A percentile compares a stretch with the other conserved stretches of the same genome.
phyloP scores from a whole-genome alignment of 2,888 invertebrate genomes.

The Eupeodes luniger region DNA sequence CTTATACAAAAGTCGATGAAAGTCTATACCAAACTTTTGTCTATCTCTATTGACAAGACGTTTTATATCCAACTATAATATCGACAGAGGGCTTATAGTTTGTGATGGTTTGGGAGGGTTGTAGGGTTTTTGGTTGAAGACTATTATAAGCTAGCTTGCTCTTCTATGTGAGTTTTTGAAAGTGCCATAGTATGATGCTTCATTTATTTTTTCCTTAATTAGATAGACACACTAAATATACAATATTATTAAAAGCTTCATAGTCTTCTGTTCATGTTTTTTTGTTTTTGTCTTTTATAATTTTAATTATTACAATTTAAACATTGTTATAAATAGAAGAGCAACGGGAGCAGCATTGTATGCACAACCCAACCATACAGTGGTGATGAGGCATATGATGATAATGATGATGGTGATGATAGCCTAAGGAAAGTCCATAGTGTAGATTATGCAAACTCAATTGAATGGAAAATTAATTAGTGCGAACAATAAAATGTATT shows the following conservation, averaged over 20 bases:
- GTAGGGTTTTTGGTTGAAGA: background rate
- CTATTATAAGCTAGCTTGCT: slow-evolving; percentile 3
- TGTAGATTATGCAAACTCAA: slow-evolving; percentile 69
- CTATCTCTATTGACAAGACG: too few relatives aligned
- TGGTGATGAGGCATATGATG: too few relatives aligned
- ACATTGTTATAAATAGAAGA: slow-evolving; percentile 19
- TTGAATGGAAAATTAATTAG: slow-evolving; percentile 71
- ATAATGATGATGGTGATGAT: background rate
- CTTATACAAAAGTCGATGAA: slow-evolving; percentile 29
- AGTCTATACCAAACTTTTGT: background rate
- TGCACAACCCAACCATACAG: background rate
- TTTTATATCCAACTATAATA: background rate
- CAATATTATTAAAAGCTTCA: slow-evolving; percentile 56
- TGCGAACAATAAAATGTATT: slow-evolving; percentile 63
- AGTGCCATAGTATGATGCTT: slow-evolving; percentile 53
- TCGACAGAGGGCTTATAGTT: slow-evolving; percentile 9
- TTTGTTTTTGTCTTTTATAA: slow-evolving; percentile 3
- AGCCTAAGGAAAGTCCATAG: slow-evolving; percentile 21
- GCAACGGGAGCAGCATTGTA: slow-evolving; percentile 6
- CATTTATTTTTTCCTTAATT: slow-evolving; percentile 72
- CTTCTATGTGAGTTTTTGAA: slow-evolving; percentile 13
- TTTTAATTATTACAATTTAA: slow-evolving; percentile 60
- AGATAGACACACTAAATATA: slow-evolving; percentile 66
- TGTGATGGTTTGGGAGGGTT: background rate
- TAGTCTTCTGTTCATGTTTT: background rate